A percentile compares a stretch with the other conserved stretches of the same genome.
phyloP scores from a whole-genome alignment of 2,888 invertebrate genomes.

The Eilema griseolum region DNA sequence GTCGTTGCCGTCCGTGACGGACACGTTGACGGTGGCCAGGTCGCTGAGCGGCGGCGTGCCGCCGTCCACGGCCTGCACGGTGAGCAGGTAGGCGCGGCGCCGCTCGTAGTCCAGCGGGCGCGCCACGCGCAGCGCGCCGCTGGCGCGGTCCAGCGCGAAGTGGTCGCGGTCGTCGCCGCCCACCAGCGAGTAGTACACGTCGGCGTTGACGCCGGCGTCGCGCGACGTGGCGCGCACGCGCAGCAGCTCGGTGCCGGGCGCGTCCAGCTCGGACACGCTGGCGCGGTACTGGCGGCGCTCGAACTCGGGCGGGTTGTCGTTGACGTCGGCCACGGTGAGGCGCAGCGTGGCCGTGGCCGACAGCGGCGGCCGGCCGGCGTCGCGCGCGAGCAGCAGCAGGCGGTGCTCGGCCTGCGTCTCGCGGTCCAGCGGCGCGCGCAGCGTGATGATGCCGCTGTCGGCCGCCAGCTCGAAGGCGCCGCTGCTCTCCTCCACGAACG shows the following conservation, averaged over 20 bases:
- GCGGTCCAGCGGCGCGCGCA: slow-evolving; percentile 94
- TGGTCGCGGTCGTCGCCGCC: slow-evolving; percentile 96
- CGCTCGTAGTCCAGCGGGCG: slow-evolving; percentile 95
- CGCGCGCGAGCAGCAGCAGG: slow-evolving; percentile 93
- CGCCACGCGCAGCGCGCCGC: slow-evolving; percentile 92
- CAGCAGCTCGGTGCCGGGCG: slow-evolving; percentile 93
- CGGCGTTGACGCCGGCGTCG: slow-evolving; percentile 97
- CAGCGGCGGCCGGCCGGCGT: slow-evolving; percentile 93
- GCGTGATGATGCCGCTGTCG: slow-evolving; percentile 94
- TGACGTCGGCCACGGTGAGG: slow-evolving; percentile 96
- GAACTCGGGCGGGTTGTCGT: slow-evolving; percentile 98
- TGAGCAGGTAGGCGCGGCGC: slow-evolving; percentile 94
- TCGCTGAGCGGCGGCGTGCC: slow-evolving; percentile 96
- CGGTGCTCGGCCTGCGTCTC: slow-evolving; percentile 95
- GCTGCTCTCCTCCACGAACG: slow-evolving; percentile 80
- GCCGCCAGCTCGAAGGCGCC: slow-evolving; percentile 91
- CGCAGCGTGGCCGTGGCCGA: slow-evolving; percentile 90
- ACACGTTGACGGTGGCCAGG: slow-evolving; percentile 94
- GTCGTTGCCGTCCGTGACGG: slow-evolving; percentile 95
- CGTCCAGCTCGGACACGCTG: slow-evolving; percentile 91
- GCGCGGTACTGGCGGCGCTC: slow-evolving; percentile 93
- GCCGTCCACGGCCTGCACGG: slow-evolving; percentile 96
- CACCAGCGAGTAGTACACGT: slow-evolving; percentile 94
- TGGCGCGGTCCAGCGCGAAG: slow-evolving; percentile 91
- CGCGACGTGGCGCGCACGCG: slow-evolving; percentile 96